A percentile compares a stretch with the other conserved stretches of the same genome.
Evolutionary conservation across 2,113 vertebrate species (phyloP).

Genomic region (Platysteira castanea): DNA sequence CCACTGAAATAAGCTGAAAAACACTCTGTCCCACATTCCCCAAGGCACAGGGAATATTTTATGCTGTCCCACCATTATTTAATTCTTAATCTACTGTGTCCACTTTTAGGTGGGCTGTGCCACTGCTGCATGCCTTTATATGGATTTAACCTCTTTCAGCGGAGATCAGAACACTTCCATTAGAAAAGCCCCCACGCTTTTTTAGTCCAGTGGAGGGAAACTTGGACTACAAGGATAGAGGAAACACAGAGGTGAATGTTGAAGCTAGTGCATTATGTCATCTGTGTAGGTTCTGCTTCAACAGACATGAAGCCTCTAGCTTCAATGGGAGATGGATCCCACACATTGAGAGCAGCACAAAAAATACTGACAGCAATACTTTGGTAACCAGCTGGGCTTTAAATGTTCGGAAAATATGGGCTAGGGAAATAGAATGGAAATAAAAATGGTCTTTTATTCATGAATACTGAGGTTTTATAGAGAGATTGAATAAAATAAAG

Average conservation of each 20-base stretch:
- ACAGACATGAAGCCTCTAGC: not conserved
- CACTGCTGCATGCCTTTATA: not conserved
- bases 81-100: not conserved
- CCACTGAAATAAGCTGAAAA: slow-evolving; percentile 10
- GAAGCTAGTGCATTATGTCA: not conserved
- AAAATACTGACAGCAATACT: not conserved
- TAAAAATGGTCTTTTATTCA: slow-evolving; percentile 32
- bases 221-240: not conserved
- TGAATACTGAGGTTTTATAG: slow-evolving; percentile 29
- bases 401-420: slow-evolving; percentile 8
- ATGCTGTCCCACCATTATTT: not conserved
- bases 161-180: rapidly evolving
- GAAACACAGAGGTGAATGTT: not conserved
- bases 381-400: slow-evolving; percentile 15
- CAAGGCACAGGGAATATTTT: not conserved
- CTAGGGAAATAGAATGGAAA: slow-evolving; percentile 40
- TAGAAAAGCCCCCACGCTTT: not conserved
- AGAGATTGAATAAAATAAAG: slow-evolving; percentile 21
- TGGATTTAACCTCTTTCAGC: not conserved
- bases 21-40: not conserved
- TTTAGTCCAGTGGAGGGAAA: not conserved
- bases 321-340: not conserved
- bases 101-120: not conserved
- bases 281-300: not conserved
- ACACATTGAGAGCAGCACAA: not conserved